A percentile compares a stretch with the other conserved stretches of the same genome.
Evolutionary conservation across 2,113 vertebrate genomes (phyloP).

Genomic region (Pterocles gutturalis): DNA sequence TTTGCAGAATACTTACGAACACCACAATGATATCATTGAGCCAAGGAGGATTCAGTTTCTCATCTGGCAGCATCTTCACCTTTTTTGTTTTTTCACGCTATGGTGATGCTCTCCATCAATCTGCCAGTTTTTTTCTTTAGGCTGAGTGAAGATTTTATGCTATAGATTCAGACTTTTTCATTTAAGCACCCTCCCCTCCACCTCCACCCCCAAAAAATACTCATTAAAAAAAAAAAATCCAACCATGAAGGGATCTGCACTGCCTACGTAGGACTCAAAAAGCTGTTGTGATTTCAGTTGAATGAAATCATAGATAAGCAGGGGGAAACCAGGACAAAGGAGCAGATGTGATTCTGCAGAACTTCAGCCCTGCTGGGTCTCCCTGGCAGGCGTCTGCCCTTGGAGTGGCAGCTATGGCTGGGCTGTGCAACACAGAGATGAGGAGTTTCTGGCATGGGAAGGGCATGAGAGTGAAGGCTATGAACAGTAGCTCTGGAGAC

Average conservation of each 20-base stretch:
- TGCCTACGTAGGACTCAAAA: conserved; percentile 36
- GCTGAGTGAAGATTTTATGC: conserved; percentile 21
- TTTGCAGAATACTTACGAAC: background rate
- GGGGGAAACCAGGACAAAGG: conserved; percentile 33
- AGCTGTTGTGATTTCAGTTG: conserved; percentile 16
- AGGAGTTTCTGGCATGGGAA: background rate
- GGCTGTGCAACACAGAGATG: background rate
- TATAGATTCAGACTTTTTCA: conserved; percentile 20
- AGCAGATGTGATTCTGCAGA: conserved; percentile 30
- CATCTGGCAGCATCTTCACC: conserved; percentile 15
- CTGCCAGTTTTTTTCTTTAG: conserved; percentile 26
- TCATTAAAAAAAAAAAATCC: background rate
- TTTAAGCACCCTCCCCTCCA: conserved; percentile 27
- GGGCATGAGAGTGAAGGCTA: background rate
- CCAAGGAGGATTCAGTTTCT: background rate
- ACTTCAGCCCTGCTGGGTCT: background rate
- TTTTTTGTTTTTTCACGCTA: conserved; percentile 30
- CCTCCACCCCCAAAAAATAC: conserved; percentile 15
- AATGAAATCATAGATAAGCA: conserved; percentile 34
- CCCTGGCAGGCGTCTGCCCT: background rate
- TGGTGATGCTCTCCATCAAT: background rate
- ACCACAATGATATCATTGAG: background rate
- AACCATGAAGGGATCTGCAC: background rate
- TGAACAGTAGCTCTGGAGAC: background rate
- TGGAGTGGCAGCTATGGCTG: background rate